A percentile compares a stretch with the other conserved stretches of the same genome.
Evolutionary conservation across 2,113 vertebrate species (phyloP).

Genomic region (Dicerorhinus sumatrensis): DNA sequence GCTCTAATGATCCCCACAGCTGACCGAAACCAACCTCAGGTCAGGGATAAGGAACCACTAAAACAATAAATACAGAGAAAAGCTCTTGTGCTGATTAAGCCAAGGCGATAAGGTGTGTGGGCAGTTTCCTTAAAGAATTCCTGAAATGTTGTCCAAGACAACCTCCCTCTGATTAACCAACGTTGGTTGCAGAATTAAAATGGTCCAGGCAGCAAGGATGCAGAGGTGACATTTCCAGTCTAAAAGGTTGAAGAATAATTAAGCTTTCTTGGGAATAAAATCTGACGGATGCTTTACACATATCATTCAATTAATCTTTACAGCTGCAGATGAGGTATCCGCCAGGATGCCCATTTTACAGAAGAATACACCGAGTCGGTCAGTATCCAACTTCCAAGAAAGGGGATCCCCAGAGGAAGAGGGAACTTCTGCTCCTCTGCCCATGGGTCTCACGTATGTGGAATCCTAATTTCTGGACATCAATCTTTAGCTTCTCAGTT

Average conservation of each 20-base stretch:
- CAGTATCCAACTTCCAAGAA: not conserved
- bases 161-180: not conserved
- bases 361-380: not conserved
- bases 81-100: not conserved
- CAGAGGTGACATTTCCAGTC: too few species aligned
- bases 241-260: not conserved
- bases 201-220: rapidly evolving
- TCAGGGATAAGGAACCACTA: not conserved
- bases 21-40: rapidly evolving
- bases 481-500: not conserved
- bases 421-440: rapidly evolving
- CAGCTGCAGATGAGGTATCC: not conserved
- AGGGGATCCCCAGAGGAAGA: not conserved
- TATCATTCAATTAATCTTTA: rapidly evolving
- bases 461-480: rapidly evolving
- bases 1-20: not conserved
- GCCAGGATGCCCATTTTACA: not conserved
- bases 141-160: too few species aligned
- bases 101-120: not conserved
- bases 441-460: rapidly evolving
- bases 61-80: not conserved
- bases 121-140: not conserved
- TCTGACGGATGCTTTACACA: rapidly evolving
- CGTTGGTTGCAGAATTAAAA: rapidly evolving
- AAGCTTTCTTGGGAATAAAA: not conserved